Evolutionary conservation across 1,140 invertebrate genomes (phyloP), one percentile per base, ranked within the genome.

Genomic region (Ceratina japonica): DNA sequence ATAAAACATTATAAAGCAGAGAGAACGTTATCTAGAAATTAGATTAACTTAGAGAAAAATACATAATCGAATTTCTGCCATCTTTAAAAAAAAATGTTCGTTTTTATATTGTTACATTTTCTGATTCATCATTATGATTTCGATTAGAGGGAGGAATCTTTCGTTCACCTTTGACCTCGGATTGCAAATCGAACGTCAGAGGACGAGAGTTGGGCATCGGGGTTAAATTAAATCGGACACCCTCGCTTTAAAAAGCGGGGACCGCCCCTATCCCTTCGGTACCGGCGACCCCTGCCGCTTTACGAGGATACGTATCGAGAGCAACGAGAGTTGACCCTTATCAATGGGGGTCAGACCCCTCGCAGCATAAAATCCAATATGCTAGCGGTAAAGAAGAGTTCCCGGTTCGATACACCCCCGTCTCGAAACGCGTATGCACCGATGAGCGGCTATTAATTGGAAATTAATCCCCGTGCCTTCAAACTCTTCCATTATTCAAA

Each of bases 271-370:
- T 66, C 52, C 18, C 16, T 56, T 56, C 37, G 37, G 59, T 54
- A 24, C 20, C 20, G 49, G n/a, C 61, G 72, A 84, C 65, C 80
- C 87, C 71, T 75, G 79, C 81, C 77, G n/a, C 63, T 59, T 65
- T 37, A 70, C 81, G 69, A 75, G 82, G 83, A 62, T 86, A 79
- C 71, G 86, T 84, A 78, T 81, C 82, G 79, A 78, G 73, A 85
- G 80, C 83, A 91, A 87, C 85, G 86, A 85, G 87, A 89, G 87
- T 88, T 90, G 88, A 91, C 90, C 89, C 90, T 88, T 88, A 90
- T 90, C 88, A 84, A 89, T 89, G 77, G 86, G 86, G 86, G 84
- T 87, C 84, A 86, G 78, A 82, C 89, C 88, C 80, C 81, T 84
- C 80, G 71, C 64, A 61, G 82, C 66, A 82, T 84, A 82, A 89